Conservation (phyloP, 2,113 vertebrate genomes). For the Philantomba maxwellii region DNA sequence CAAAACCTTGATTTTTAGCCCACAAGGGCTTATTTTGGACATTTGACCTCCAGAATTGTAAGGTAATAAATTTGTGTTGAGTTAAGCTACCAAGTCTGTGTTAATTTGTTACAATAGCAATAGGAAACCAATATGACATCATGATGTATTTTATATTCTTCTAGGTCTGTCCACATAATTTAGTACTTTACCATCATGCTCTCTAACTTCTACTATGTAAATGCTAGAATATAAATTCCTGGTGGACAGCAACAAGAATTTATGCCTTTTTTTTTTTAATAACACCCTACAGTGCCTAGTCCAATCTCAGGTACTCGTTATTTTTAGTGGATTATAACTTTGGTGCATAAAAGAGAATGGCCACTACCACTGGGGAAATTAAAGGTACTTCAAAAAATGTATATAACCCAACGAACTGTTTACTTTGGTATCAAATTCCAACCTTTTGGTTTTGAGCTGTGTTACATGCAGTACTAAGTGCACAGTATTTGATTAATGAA, state of each 20-base stretch:
- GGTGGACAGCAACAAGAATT: neutral
- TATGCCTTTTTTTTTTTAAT: neutral
- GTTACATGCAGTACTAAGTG: neutral
- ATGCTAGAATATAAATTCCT: neutral
- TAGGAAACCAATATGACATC: neutral
- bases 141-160: neutral
- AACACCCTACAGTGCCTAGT: neutral
- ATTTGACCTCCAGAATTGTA: neutral
- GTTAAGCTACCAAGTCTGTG: neutral
- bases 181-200: neutral
- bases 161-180: neutral
- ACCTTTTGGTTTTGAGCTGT: neutral
- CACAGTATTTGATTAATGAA: neutral
- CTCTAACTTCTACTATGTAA: neutral
- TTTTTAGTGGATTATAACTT: conserved; percentile 1
- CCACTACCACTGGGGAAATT: neutral
- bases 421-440: neutral
- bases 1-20: neutral
- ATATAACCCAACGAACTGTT: neutral
- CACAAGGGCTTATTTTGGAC: neutral
- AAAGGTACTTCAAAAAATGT: neutral
- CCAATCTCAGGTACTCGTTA: neutral
- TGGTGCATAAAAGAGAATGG: neutral
- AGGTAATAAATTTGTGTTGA: neutral
- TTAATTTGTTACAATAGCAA: neutral